A percentile compares a stretch with the other conserved stretches of the same genome.
phyloP scores from a whole-genome alignment of 2,888 invertebrate genomes.

The Spodoptera littoralis region DNA sequence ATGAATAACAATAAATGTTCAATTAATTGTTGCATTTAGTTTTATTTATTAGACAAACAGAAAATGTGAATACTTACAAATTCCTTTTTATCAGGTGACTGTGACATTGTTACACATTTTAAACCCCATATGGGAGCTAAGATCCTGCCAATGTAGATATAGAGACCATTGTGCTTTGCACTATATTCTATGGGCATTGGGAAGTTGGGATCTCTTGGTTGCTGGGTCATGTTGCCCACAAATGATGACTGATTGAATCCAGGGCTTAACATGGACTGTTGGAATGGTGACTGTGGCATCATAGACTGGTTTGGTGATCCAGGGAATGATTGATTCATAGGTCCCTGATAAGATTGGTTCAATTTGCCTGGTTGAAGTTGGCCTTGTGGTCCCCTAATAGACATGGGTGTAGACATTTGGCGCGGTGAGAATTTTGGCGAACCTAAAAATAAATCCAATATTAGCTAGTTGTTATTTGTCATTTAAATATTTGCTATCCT shows the following conservation, averaged over 20 bases:
- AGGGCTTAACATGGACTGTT: constrained; percentile 75
- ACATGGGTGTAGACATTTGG: constrained; percentile 86
- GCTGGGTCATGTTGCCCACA: constrained; percentile 76
- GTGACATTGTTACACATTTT: constrained; percentile 91
- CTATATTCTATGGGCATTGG: constrained; percentile 84
- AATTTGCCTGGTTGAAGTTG: constrained; percentile 74
- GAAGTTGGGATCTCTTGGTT: constrained; percentile 77
- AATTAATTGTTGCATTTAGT: not conserved
- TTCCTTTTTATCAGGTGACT: constrained; percentile 85
- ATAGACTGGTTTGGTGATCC: constrained; percentile 72
- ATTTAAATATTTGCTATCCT: no score
- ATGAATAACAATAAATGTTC: not conserved
- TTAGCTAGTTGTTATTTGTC: no score
- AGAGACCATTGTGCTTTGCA: constrained; percentile 97
- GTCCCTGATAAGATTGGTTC: constrained; percentile 78
- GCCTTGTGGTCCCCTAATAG: constrained; percentile 75
- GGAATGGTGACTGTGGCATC: constrained; percentile 76
- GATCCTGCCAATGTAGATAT: constrained; percentile 96
- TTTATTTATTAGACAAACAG: no score
- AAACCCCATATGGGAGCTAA: constrained; percentile 96
- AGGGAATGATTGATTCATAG: constrained; percentile 77
- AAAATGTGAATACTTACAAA: constrained; percentile 83
- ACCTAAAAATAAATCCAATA: constrained; percentile 58
- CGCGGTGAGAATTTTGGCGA: constrained; percentile 85
- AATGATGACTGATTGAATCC: constrained; percentile 81